These are phyloP conservation scores for Scaptomyza polygonia DNA, from an alignment of 2,888 invertebrate genomes.

Conservation along the genomic window DNA sequence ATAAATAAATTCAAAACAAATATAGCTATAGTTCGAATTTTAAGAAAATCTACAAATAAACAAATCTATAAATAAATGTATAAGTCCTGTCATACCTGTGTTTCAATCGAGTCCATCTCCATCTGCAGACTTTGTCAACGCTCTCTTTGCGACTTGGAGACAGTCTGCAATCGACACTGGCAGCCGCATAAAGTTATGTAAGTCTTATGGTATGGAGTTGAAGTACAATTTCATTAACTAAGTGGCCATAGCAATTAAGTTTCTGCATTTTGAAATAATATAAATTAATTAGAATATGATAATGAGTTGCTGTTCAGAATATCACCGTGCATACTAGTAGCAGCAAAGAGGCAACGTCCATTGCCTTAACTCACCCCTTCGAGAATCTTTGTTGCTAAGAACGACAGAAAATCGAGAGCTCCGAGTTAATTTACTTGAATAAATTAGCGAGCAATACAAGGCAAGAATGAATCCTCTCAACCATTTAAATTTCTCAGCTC, in stretches of 20 bases:
- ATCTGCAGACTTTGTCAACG: slow-evolving; percentile 18
- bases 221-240: slow-evolving; percentile 78
- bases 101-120: neutral
- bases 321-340: slow-evolving; percentile 33
- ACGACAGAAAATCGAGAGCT: slow-evolving; percentile 41
- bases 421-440: slow-evolving; percentile 73
- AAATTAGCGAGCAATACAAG: slow-evolving; percentile 69
- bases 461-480: slow-evolving; percentile 37
- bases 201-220: slow-evolving; percentile 36
- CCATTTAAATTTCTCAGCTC: slow-evolving; percentile 46
- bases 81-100: neutral
- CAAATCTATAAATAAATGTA: too few species aligned
- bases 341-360: neutral
- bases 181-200: slow-evolving; percentile 36
- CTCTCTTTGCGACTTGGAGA: slow-evolving; percentile 1
- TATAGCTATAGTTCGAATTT: too few species aligned
- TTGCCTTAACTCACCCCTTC: neutral
- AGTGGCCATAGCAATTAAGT: slow-evolving; percentile 77
- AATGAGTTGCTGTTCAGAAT: slow-evolving; percentile 65
- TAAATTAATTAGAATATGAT: slow-evolving; percentile 79
- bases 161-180: slow-evolving; percentile 30
- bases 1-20: too few species aligned
- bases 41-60: too few species aligned
- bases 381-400: slow-evolving; percentile 19
- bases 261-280: slow-evolving; percentile 78